Conservation (phyloP, 2,113 vertebrate genomes). For the Tympanuchus pallidicinctus region DNA sequence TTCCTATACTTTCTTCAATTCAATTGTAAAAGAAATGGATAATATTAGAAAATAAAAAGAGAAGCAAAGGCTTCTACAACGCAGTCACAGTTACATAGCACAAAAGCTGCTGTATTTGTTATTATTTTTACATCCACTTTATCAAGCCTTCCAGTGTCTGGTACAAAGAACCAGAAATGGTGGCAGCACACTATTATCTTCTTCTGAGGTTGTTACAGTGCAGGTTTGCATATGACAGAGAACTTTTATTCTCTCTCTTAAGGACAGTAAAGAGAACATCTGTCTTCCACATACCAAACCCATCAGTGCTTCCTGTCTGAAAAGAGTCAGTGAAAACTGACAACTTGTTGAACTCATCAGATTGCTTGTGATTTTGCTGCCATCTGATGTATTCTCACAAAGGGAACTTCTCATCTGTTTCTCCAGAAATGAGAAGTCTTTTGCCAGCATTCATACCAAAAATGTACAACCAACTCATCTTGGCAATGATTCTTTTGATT, state of each 20-base stretch:
- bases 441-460: neutral
- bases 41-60: neutral
- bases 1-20: neutral
- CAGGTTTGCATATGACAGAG: neutral
- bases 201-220: neutral
- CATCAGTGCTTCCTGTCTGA: neutral
- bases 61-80: neutral
- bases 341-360: slow-evolving; percentile 23
- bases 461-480: neutral
- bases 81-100: neutral
- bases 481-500: neutral
- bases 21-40: neutral
- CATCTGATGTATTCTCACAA: neutral
- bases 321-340: slow-evolving; percentile 33
- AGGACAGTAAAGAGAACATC: slow-evolving; percentile 42
- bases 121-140: slow-evolving; percentile 20
- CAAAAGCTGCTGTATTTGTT: neutral
- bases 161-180: neutral
- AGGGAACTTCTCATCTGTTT: neutral
- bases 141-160: neutral
- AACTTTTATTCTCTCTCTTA: slow-evolving; percentile 29
- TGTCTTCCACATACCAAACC: slow-evolving; percentile 41
- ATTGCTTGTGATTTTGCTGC: slow-evolving; percentile 21
- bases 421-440: neutral
- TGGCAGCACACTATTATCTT: neutral